phyloP scores from a whole-genome alignment of 2,113 vertebrate species.

The Sporophila hypoxantha region DNA sequence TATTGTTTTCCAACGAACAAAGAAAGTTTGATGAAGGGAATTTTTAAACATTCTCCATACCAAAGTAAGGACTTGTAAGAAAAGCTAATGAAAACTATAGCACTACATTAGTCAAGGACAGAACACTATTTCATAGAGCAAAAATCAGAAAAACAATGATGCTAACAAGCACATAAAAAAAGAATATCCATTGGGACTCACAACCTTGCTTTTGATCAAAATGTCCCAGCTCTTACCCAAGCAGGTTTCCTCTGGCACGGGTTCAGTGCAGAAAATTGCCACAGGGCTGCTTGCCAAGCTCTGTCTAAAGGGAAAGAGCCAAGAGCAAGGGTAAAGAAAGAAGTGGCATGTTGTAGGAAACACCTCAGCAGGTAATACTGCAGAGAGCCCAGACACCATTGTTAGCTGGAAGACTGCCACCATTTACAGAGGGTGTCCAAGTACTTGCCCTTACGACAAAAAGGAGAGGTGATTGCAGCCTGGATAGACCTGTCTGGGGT shows the following conservation, averaged over 20 bases:
- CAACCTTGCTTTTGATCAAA: background rate
- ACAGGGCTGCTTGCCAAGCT: background rate
- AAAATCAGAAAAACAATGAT: background rate
- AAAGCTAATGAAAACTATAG: background rate
- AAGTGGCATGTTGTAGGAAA: background rate
- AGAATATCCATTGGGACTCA: background rate
- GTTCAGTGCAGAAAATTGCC: constrained; percentile 14
- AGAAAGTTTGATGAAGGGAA: background rate
- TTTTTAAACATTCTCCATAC: background rate
- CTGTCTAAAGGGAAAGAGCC: background rate
- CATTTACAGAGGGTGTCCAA: background rate
- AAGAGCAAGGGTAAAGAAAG: constrained; percentile 6
- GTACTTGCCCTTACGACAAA: fast-evolving
- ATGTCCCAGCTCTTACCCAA: background rate
- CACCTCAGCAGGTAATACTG: constrained; percentile 19
- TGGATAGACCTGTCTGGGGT: background rate
- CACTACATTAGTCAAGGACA: background rate
- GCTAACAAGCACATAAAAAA: background rate
- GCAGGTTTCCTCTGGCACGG: background rate
- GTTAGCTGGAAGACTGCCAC: background rate
- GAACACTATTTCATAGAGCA: background rate
- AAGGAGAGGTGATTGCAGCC: background rate
- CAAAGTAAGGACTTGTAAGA: background rate
- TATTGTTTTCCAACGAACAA: background rate
- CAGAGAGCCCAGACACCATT: background rate